Percentiles rank a stretch among this genome's conserved stretches.
Conservation (phyloP, 2,113 vertebrate species). For the Beaufortia kweichowensis region DNA sequence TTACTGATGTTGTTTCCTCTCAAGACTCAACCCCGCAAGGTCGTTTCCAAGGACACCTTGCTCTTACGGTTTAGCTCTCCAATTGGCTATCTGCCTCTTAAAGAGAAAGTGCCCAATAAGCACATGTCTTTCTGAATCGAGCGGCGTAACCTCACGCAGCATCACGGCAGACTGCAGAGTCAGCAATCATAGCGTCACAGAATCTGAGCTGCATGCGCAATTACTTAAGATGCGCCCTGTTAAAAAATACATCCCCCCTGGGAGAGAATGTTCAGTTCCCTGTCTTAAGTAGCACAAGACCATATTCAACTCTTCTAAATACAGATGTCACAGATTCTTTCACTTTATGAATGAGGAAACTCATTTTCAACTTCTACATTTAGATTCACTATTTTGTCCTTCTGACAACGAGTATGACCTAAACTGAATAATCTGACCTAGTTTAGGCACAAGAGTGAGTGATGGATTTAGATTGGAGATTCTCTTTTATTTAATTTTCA, state of each 20-base stretch:
- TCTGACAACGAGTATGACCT: neutral
- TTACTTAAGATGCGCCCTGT: constrained; percentile 25
- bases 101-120: constrained; percentile 68
- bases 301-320: neutral
- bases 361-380: neutral
- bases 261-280: constrained; percentile 20
- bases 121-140: constrained; percentile 62
- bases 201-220: constrained; percentile 7
- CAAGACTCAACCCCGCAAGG: constrained; percentile 69
- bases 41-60: constrained; percentile 74
- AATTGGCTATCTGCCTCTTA: constrained; percentile 72
- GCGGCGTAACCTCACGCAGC: constrained; percentile 39
- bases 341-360: neutral
- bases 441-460: neutral
- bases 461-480: too few relatives aligned
- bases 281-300: neutral
- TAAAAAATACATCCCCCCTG: neutral
- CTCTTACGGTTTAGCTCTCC: constrained; percentile 66
- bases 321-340: neutral
- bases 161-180: constrained; percentile 43
- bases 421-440: neutral
- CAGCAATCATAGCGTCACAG: constrained; percentile 35
- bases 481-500: too few relatives aligned
- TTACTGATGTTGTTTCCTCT: constrained; percentile 28
- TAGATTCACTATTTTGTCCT: neutral